Evolutionary conservation across 2,113 vertebrate species (phyloP).

Genomic region (Rutilus rutilus): DNA sequence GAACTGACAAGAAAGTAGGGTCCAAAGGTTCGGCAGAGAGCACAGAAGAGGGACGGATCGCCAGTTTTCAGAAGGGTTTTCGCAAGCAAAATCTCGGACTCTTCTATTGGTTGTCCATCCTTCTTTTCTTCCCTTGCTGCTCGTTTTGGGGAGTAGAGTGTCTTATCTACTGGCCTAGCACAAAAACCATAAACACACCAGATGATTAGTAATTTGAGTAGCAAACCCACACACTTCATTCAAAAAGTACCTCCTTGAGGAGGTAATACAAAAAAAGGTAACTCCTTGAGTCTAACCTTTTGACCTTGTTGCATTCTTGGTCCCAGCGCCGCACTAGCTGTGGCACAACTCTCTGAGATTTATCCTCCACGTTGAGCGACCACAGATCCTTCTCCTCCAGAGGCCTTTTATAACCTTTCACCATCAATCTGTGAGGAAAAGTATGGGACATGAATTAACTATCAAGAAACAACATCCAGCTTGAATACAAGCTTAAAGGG

Average conservation of each 20-base stretch:
- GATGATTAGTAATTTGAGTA: not conserved
- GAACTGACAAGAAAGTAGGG: conserved; percentile 95
- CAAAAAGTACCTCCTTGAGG: not conserved
- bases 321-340: conserved; percentile 84
- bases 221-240: not conserved
- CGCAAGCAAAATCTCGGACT: conserved; percentile 86
- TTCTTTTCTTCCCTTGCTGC: conserved; percentile 55
- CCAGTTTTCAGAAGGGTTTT: conserved; percentile 71
- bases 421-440: conserved; percentile 79
- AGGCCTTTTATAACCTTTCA: conserved; percentile 85
- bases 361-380: conserved; percentile 89
- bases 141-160: conserved; percentile 74
- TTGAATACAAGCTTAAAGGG: not conserved
- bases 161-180: conserved; percentile 67
- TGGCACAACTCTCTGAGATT: conserved; percentile 84
- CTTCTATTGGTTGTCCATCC: conserved; percentile 75
- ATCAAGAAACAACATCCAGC: not conserved
- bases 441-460: not conserved
- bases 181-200: not conserved
- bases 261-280: not conserved
- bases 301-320: conserved; percentile 83
- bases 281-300: conserved; percentile 77
- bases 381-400: conserved; percentile 90
- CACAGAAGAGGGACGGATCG: conserved; percentile 87
- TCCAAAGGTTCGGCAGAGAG: conserved; percentile 90